Base-by-base conservation (phyloP, 2,888 invertebrate species). In the Spialia ferax region DNA sequence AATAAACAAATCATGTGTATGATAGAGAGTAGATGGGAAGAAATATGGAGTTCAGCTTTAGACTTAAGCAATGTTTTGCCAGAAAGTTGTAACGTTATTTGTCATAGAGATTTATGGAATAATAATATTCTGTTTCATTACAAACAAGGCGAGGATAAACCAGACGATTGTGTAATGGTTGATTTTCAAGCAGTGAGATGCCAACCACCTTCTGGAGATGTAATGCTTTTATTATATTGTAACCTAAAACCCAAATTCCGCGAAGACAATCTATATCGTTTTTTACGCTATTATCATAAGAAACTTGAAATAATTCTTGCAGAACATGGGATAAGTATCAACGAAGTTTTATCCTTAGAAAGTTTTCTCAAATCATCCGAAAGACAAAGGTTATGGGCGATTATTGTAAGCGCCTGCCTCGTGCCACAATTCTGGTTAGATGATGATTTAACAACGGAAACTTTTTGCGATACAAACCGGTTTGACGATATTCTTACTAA, bases 181-280 rank as follows among this genome's bases (percentile, higher is more conserved):
- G 97, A 97, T 82, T 97, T 95, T 77, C 97, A 97, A 84, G 89
- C 96, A 60, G 87, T 94, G 0, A 91, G 95, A 26, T 96, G 95
- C 77, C 95, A 95, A 15, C 96, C 96, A 0, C 95, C 96, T 0
- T 94, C 95, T 20, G 92, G 96, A 55, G 97, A 97, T 75, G 86
- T 96, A 1, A 91, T 95, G 80, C 82, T 94, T 26, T 84, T 95
- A 23, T 81, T 96, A 1, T 94, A 94, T 75, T 89, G 95, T 61
- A 95, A 95, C 75, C 83, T 95, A 32, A 87, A 94, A 13, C 82
- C 87, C 1, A 81, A 83, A 60, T 89, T 93, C 65, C 85, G 95
- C n/a, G 85, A 94, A 71, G 74, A 85, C n/a, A 87, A 95, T 75
- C 84, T 95, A 18, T 70, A 78, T 0, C 79, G 79, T 6, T 90